Evolutionary conservation across 2,797 vertebrate genomes (phyloP), one percentile per base, ranked within the genome.

Genomic region (Anolis apletophallus): DNA sequence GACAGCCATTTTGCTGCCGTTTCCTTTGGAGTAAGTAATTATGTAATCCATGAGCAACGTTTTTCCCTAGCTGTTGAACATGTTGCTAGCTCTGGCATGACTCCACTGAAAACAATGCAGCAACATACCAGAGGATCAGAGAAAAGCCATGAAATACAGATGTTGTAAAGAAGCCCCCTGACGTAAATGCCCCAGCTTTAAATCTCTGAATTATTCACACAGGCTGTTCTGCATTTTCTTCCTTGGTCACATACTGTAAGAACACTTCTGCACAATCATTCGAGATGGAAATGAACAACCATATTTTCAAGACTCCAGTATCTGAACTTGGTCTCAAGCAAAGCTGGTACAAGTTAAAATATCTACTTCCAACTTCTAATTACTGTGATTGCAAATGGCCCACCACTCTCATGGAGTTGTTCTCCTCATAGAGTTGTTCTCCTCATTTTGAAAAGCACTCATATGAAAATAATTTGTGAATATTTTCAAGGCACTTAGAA

Each of bases 21-120:
- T 87, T 82, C 75, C 52, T 81, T 87, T 68, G 69, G 61, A 32
- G 29, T 82, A 87, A 67, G 50, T 86, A 86, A 86, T 81, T 81
- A 57, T 76, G 59, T 29, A 50, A 36, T 82, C 52, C 52, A 77
- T 21, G 26, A 61, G 32, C 78, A 86, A 74, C n/a, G n/a, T 68
- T 86, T 71, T 74, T 29, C 71, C 59, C 61, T 76, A 54, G 17
- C 80, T 83, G 74, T 21, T 83, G 86, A 69, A 87, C 54, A 72
- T 72, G 73, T 78, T 87, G 74, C 81, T 78, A n/a, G 55, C 69
- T 57, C 61, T 74, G 78, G 77, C 77, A 73, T 26, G 80, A 46
- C 32, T 80, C 77, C 68, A 78, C 29, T 72, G 73, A 83, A 87
- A 87, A 72, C 74, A 87, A 83, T 83, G 74, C 19, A 78, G 36